Evolutionary conservation across 2,113 vertebrate species (phyloP).

Genomic region (Smithornis capensis): DNA sequence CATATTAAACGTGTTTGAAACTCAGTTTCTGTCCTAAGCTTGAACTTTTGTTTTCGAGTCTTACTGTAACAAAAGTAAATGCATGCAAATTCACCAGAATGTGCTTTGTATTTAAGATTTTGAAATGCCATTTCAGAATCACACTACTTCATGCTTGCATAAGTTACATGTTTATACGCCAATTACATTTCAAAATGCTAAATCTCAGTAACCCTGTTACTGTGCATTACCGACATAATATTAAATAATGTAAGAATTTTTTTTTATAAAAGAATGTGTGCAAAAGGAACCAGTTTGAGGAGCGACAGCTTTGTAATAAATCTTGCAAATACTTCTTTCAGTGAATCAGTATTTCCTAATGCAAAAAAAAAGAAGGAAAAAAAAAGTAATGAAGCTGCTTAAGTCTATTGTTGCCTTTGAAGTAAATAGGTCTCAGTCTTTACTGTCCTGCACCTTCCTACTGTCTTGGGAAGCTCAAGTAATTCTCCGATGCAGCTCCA

Average conservation of each 20-base stretch:
- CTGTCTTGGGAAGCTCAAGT: not conserved
- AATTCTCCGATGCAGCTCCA: not conserved
- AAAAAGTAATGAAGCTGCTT: not conserved
- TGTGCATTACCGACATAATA: not conserved
- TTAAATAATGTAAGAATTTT: not conserved
- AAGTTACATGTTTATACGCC: not conserved
- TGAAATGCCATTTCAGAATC: not conserved
- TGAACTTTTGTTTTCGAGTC: not conserved
- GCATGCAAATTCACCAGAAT: not conserved
- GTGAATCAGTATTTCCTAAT: not conserved
- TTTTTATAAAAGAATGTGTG: not conserved
- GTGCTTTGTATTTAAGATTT: not conserved
- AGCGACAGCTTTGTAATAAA: not conserved
- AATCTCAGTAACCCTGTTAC: not conserved
- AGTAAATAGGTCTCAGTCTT: not conserved
- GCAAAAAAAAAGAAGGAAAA: not conserved
- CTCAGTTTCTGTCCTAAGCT: not conserved
- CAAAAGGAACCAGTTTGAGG: not conserved
- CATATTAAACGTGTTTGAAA: not conserved
- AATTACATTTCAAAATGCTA: not conserved
- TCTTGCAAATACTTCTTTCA: not conserved
- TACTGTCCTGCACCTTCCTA: not conserved
- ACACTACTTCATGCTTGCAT: not conserved
- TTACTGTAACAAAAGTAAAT: not conserved
- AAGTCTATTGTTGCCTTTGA: not conserved